Evolutionary conservation across 2,113 vertebrate genomes (phyloP).

Genomic region (Tympanuchus pallidicinctus): DNA sequence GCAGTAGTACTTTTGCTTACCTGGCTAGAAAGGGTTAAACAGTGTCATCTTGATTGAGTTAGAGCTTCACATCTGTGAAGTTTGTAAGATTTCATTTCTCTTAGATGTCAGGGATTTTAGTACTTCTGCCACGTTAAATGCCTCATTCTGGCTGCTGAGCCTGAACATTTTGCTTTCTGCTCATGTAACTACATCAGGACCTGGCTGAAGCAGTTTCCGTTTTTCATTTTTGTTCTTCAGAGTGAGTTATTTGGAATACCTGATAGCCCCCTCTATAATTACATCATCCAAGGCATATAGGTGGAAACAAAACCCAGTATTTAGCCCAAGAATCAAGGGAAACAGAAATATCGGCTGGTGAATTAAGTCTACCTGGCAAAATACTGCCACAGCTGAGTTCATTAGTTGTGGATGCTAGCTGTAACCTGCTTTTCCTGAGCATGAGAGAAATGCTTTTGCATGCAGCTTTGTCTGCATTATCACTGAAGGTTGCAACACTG

Average conservation of each 20-base stretch:
- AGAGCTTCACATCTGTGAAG: neutral
- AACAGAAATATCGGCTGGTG: neutral
- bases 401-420: constrained; percentile 11
- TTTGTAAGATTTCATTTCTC: neutral
- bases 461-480: neutral
- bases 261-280: neutral
- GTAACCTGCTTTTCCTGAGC: constrained; percentile 6
- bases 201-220: neutral
- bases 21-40: no score
- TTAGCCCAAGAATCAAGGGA: neutral
- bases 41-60: neutral
- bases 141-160: neutral
- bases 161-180: neutral
- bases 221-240: neutral
- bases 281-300: neutral
- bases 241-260: neutral
- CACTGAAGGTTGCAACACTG: constrained; percentile 19
- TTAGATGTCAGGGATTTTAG: neutral
- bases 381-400: neutral
- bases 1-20: neutral
- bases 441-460: neutral
- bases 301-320: neutral
- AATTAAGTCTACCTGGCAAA: neutral
- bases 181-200: fast-evolving
- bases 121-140: neutral